Conservation (phyloP, 2,113 vertebrate species). For the Coreoperca whiteheadi region DNA sequence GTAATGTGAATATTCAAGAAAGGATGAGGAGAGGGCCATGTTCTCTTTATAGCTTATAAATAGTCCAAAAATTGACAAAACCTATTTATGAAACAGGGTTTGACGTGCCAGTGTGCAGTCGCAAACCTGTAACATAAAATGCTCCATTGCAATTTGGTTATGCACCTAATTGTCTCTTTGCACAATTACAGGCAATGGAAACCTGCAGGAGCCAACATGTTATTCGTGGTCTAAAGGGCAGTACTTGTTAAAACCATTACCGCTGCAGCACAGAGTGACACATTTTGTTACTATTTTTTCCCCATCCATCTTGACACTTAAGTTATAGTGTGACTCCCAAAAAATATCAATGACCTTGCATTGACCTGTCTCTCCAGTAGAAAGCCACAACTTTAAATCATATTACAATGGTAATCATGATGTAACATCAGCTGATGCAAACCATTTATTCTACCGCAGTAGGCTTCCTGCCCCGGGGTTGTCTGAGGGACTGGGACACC, state of each 20-base stretch:
- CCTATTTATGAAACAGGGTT: background rate
- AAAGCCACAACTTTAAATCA: slow-evolving; percentile 20
- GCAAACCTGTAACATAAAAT: slow-evolving; percentile 23
- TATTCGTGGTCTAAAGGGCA: slow-evolving; percentile 42
- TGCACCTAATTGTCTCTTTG: slow-evolving; percentile 53
- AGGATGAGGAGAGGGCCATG: background rate
- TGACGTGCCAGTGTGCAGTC: background rate
- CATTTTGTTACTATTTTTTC: slow-evolving; percentile 28
- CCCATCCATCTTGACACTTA: slow-evolving; percentile 15
- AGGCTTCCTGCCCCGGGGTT: slow-evolving; percentile 45
- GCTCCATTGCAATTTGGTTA: slow-evolving; percentile 33
- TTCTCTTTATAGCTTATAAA: slow-evolving; percentile 30
- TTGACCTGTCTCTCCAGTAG: slow-evolving; percentile 1
- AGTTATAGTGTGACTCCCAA: slow-evolving; percentile 17
- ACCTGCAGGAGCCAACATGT: slow-evolving; percentile 41
- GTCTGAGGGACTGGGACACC: slow-evolving; percentile 68
- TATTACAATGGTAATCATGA: slow-evolving; percentile 1
- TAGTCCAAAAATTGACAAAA: background rate
- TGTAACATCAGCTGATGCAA: slow-evolving; percentile 19
- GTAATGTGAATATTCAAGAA: slow-evolving; percentile 17
- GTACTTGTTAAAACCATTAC: slow-evolving; percentile 58
- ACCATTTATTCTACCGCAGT: slow-evolving; percentile 39
- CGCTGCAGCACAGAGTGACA: slow-evolving; percentile 4
- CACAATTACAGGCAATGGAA: slow-evolving; percentile 43
- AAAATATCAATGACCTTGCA: background rate